Evolutionary conservation across 2,113 vertebrate genomes (phyloP).

Genomic region (Piaya cayana): DNA sequence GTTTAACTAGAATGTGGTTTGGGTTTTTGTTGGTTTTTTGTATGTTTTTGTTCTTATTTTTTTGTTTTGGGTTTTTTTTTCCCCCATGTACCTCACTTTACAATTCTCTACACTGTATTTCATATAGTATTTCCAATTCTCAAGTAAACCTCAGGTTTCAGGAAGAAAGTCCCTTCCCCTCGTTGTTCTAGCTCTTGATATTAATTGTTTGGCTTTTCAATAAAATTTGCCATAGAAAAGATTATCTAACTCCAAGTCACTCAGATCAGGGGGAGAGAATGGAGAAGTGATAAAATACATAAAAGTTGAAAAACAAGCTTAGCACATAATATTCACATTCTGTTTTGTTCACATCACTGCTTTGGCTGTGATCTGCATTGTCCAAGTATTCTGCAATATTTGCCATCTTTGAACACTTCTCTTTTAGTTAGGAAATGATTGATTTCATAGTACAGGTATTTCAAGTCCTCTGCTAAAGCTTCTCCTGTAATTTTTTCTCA

Average conservation of each 20-base stretch:
- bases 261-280: not conserved
- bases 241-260: not conserved
- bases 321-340: not conserved
- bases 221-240: not conserved
- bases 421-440: not conserved
- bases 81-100: not conserved
- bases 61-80: not conserved
- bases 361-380: not conserved
- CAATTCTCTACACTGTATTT: not conserved
- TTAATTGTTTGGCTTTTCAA: not conserved
- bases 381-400: not conserved
- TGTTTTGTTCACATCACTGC: not conserved
- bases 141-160: not conserved
- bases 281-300: not conserved
- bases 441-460: not conserved
- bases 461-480: not conserved
- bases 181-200: not conserved
- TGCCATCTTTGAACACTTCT: not conserved
- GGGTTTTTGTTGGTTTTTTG: too few species aligned
- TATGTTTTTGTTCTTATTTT: too few species aligned
- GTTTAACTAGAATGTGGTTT: not conserved
- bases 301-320: not conserved
- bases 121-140: not conserved
- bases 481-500: not conserved
- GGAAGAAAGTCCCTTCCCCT: not conserved